These are phyloP conservation scores for Caenorhabditis doughertyi DNA, from an alignment of 2,888 invertebrate genomes.

Conservation along the genomic window DNA sequence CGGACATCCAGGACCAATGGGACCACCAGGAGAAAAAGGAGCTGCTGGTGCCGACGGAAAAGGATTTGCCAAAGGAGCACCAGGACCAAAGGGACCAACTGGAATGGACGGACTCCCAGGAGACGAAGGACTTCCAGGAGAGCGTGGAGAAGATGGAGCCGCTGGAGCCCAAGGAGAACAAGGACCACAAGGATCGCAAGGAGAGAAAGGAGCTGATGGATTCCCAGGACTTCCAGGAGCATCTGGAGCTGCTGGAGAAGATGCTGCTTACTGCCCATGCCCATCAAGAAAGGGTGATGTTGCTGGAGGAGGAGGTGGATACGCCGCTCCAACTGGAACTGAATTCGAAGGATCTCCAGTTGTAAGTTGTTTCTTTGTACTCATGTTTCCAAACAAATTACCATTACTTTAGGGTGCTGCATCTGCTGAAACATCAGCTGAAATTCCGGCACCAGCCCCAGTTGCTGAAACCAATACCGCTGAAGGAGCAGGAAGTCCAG, in stretches of 20 bases:
- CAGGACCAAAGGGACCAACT: conserved; percentile 75
- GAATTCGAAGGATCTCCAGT: conserved; percentile 50
- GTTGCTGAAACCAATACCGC: neutral
- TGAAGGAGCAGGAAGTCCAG: conserved; percentile 22
- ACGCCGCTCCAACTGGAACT: conserved; percentile 40
- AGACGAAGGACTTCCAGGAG: conserved; percentile 81
- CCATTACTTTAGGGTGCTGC: conserved; percentile 9
- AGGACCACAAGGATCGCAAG: conserved; percentile 73
- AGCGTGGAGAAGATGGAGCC: conserved; percentile 79
- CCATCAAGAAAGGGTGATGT: conserved; percentile 65
- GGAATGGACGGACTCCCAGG: conserved; percentile 76
- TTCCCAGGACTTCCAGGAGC: conserved; percentile 73
- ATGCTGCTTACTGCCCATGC: conserved; percentile 71
- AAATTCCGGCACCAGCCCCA: conserved; percentile 12
- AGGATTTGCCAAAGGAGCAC: conserved; percentile 75
- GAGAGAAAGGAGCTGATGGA: conserved; percentile 75
- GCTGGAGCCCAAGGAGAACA: conserved; percentile 74
- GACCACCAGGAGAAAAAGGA: conserved; percentile 76
- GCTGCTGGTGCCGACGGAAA: conserved; percentile 77
- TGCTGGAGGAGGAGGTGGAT: conserved; percentile 50
- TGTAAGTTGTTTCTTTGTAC: conserved; percentile 22
- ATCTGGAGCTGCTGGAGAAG: conserved; percentile 69
- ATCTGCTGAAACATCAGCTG: conserved; percentile 12
- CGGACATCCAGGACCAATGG: conserved; percentile 77
- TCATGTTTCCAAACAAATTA: neutral